Evolutionary conservation across 2,113 vertebrate species (phyloP), one percentile per base, ranked within the genome.

Genomic region (Strigops habroptila): DNA sequence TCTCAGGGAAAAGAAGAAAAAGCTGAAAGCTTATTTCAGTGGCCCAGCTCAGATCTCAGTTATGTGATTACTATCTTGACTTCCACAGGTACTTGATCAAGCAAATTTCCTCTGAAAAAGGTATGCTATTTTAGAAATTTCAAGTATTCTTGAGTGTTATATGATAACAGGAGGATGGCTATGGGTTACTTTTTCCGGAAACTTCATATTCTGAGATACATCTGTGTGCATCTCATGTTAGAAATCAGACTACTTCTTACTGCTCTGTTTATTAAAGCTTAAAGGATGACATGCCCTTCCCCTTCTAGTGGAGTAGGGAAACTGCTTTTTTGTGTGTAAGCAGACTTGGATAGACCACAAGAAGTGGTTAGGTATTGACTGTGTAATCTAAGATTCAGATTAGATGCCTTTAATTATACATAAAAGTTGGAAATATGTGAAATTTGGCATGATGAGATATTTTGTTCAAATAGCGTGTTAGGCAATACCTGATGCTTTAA

Each of bases 251-350:
- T 27, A 3, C 7, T 28, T 46, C 16, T 82, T 57, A 17, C 3
- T 9, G 3, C 2, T 39, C 7, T 43, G 9, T 31, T 86, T 51
- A 12, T 37, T 81, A 51, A 65, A 57, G 14, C 7, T 53, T n/a
- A 25, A 46, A 39, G 44, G 3, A 27, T 57, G 4, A 30, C 7
- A 12, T 64, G 4, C 3, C 7, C 0, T 3, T 48, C 55, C 1
- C 1, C 8, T 33, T 87, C 12, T 44, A 7, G 16, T 30, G 18
- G 21, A 43, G 25, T 31, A 55, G 44, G 27, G 30, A 46, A 83
- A 51, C 23, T 18, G 13, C 2, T n/a, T 70, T 69, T 59, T 27
- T 51, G 8, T 33, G 7, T 64, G 22, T 39, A 53, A 59, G 71
- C 21, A 48, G 46, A 28, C 15, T 78, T 37, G 53, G 24, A 57